Base-by-base conservation (phyloP, 2,797 vertebrate species). In the Furcifer pardalis region DNA sequence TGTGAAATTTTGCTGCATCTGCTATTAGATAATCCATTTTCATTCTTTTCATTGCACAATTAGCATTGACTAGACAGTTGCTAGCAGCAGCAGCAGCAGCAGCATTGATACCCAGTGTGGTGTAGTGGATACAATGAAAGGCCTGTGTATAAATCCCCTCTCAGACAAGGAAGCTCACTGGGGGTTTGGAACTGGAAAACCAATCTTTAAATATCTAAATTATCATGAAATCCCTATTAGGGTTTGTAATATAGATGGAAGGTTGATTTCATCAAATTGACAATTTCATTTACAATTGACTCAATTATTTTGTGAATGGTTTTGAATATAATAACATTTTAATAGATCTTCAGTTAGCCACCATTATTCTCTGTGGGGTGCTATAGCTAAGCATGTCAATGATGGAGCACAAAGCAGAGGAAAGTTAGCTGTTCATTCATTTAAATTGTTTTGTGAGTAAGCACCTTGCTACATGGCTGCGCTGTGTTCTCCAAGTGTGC, bases 231-330 rank as follows among this genome's bases (percentile, higher is more conserved):
- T n/a, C n/a, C n/a, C n/a, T n/a, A n/a, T n/a, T n/a, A n/a, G n/a
- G n/a, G n/a, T n/a, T 19, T 56, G 40, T 81, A 86, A 76, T 68
- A 76, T 66, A 81, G 49, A 60, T 59, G 52, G 49, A 75, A 62
- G 65, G 56, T 71, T 81, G 74, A 69, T 77, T 86, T 86, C n/a
- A 81, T 81, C 65, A 12, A 3, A 0, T 15, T 84, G 44, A 42
- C 79, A 65, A 82, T 78, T 86, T 46, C 0, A 80, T 52, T 59
- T 0, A 0, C 56, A 12, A 77, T 63, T 71, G 52, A 86, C 65
- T 76, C 79, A 86, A 71, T 86, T 86, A 86, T 86, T 86, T 86
- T 27, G 81, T 71, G 81, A 86, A 86, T 81, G 49, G 79, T 46
- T 75, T 69, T 68, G 84, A 76, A 44, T 0, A 10, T 71, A 76